A percentile compares a stretch with the other conserved stretches of the same genome.
These are phyloP conservation scores for Caenorhabditis sp. DNA, from an alignment of 2,888 invertebrate species.

Conservation along the genomic window DNA sequence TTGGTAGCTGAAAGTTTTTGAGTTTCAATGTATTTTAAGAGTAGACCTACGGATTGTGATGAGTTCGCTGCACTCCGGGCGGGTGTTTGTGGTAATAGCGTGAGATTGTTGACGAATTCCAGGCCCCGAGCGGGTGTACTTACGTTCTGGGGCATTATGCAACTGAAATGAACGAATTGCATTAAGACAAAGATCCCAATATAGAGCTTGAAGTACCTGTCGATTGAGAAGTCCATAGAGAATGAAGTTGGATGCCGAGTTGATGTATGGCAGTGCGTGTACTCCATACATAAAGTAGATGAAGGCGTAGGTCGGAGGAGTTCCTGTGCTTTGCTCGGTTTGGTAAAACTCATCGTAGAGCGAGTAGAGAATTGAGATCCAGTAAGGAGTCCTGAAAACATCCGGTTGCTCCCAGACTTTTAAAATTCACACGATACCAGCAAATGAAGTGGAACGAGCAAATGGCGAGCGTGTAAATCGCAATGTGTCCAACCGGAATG, in stretches of 20 bases:
- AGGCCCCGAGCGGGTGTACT: constrained; percentile 39
- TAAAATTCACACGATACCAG: too few species aligned
- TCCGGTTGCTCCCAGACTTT: too few species aligned
- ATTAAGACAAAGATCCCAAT: neutral
- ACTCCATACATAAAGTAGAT: constrained; percentile 78
- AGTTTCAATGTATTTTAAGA: neutral
- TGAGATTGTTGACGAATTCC: constrained; percentile 41
- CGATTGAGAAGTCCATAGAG: constrained; percentile 74
- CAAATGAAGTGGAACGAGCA: constrained; percentile 77
- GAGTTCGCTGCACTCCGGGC: constrained; percentile 55
- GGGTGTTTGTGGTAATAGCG: constrained; percentile 43
- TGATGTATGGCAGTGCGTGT: constrained; percentile 77
- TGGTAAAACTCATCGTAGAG: constrained; percentile 69
- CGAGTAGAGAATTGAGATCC: constrained; percentile 76
- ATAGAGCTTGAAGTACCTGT: constrained; percentile 45
- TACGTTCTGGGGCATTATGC: constrained; percentile 52
- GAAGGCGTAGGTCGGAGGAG: constrained; percentile 66
- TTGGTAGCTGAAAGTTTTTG: constrained; percentile 25
- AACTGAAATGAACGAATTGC: constrained; percentile 35
- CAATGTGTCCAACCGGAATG: constrained; percentile 76
- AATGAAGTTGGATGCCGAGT: constrained; percentile 77
- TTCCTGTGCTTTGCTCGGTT: constrained; percentile 42
- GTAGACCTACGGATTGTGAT: constrained; percentile 46
- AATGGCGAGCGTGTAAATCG: constrained; percentile 77
- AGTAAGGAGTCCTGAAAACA: constrained; percentile 75